Conservation (phyloP, 2,797 vertebrate species). For the Chiloscyllium punctatum region DNA sequence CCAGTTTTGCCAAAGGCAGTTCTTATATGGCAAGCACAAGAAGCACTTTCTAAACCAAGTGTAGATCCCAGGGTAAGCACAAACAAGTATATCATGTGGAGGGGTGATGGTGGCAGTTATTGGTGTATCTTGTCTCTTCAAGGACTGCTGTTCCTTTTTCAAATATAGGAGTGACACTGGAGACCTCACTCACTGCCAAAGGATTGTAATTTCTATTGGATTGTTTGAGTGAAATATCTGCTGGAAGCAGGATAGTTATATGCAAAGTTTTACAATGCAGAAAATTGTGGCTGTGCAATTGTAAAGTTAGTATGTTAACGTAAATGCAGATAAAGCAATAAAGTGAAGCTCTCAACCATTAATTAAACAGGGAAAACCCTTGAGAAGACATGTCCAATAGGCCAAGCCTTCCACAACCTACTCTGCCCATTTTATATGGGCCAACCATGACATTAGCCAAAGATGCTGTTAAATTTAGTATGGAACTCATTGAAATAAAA, state of each 20-base stretch:
- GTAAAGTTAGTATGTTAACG: not conserved
- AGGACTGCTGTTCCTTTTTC: not conserved
- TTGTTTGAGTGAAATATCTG: not conserved
- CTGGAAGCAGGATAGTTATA: not conserved
- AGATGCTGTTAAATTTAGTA: not conserved
- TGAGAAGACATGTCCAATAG: not conserved
- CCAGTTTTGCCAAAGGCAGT: not conserved
- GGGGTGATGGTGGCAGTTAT: not conserved
- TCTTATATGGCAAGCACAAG: too few species aligned
- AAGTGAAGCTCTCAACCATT: not conserved
- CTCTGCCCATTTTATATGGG: not conserved
- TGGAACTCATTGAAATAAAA: not conserved
- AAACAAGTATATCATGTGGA: not conserved
- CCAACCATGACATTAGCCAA: not conserved
- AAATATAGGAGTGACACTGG: not conserved
- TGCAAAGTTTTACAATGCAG: slow-evolving; percentile 3
- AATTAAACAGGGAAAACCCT: not conserved
- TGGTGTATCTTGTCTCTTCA: not conserved
- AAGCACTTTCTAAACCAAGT: not conserved
- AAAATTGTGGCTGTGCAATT: not conserved
- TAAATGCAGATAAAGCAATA: not conserved
- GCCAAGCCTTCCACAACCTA: not conserved
- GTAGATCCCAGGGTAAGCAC: not conserved
- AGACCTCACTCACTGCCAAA: not conserved
- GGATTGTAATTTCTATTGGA: slow-evolving; percentile 3